Evolutionary conservation across 2,113 vertebrate genomes (phyloP).

Genomic region (Ammospiza nelsoni): DNA sequence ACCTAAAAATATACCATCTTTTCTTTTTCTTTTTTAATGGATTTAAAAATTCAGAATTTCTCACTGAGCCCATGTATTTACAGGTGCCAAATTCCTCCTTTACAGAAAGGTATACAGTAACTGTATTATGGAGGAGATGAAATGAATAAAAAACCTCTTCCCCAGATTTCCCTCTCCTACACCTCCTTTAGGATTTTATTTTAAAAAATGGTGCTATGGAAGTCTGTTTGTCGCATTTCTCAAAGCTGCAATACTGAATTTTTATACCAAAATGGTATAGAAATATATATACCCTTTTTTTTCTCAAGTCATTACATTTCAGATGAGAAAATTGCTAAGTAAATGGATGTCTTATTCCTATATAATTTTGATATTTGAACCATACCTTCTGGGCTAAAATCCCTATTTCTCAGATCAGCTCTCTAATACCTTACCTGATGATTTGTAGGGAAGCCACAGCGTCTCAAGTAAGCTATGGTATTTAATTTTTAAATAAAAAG

Average conservation of each 20-base stretch:
- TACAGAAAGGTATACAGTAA: neutral
- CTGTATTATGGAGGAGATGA: neutral
- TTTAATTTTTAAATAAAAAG: neutral
- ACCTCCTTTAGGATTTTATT: neutral
- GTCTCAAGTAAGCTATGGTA: neutral
- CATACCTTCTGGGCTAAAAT: neutral
- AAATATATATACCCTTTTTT: neutral
- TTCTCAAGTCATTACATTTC: neutral
- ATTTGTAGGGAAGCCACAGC: neutral
- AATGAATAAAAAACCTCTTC: neutral
- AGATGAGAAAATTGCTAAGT: neutral
- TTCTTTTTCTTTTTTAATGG: too few species aligned
- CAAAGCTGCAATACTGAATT: neutral
- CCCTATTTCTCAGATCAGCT: neutral
- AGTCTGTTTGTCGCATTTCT: neutral
- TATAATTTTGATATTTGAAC: neutral
- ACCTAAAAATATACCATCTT: neutral
- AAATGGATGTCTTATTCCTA: neutral
- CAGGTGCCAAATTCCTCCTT: neutral
- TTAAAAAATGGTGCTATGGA: neutral
- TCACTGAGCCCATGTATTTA: neutral
- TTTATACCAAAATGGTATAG: neutral
- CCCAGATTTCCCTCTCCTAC: neutral
- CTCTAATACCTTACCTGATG: neutral
- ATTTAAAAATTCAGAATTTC: neutral